Evolutionary conservation across 2,113 vertebrate genomes (phyloP), one percentile per base, ranked within the genome.

Genomic region (Condylura cristata): DNA sequence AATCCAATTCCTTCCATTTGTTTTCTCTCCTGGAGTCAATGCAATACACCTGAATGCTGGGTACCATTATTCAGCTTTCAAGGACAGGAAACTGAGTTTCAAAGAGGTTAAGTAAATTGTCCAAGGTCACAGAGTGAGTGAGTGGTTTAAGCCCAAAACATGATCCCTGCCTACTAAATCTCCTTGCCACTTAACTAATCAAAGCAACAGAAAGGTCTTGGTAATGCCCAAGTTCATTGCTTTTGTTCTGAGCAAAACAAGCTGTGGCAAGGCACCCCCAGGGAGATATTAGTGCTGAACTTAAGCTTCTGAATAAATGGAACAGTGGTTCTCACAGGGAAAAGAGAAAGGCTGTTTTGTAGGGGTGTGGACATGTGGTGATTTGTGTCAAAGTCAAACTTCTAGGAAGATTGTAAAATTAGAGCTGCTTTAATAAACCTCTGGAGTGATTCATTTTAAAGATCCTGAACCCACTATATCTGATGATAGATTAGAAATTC

Each of bases 71-170:
- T 91, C 41, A 84, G 61, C 70, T 92, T 93, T 61, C 37, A 39
- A 79, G 39, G 34, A 86, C 32, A 86, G 68, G 60, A 92, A 94
- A 86, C 58, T 68, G 51, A 90, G 28, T 61, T 87, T 90, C 84
- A 89, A 88, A 83, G 34, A 85, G 28, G 10, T 86, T 89, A 95
- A 93, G 28, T 66, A 80, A 86, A 96, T 90, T 96, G 39, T 86
- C 39, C 51, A 82, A 87, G 65, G 60, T 84, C 71, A 66, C 26
- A 76, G 34, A 58, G 13, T 68, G 30, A 80, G 74, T 41, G 34
- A 76, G 34, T 61, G 11, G 11, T 80, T 96, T 94, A 97, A 91
- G 61, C 68, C 14, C 34, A 30, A 82, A 76, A 56, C 16, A 12
- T 72, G 34, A 65, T 39, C 39, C 6, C 26, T 13, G 10, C 8